phyloP scores from a whole-genome alignment of 2,113 vertebrate species.

The Ahaetulla prasina region DNA sequence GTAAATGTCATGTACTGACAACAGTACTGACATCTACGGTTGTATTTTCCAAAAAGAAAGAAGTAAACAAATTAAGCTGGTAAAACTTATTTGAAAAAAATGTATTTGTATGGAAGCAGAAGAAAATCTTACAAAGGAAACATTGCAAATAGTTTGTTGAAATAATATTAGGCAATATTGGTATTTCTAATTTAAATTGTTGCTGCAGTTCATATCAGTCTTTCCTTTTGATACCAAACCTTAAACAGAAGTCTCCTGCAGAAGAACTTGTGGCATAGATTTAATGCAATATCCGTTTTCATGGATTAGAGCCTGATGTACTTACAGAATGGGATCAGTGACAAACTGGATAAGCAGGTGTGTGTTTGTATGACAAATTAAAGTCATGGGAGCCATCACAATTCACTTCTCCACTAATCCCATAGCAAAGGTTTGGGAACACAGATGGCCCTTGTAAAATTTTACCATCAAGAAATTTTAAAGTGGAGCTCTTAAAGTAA shows the following conservation, averaged over 20 bases:
- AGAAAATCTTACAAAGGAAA: background rate
- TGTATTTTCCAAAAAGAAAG: background rate
- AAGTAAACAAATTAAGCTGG: background rate
- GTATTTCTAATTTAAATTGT: background rate
- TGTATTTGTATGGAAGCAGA: background rate
- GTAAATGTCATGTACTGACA: background rate
- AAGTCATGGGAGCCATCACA: conserved; percentile 28
- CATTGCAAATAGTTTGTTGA: background rate
- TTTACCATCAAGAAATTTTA: background rate
- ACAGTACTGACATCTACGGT: too few relatives aligned
- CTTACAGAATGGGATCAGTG: conserved; percentile 35
- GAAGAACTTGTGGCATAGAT: background rate
- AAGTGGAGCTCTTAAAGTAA: conserved; percentile 14
- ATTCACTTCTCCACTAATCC: conserved; percentile 16
- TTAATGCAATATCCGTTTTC: background rate
- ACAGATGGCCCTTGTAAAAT: conserved; percentile 26
- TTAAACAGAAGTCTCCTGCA: background rate
- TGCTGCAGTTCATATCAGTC: background rate
- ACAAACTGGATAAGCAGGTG: conserved; percentile 53
- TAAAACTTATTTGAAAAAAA: background rate
- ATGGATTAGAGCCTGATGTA: background rate
- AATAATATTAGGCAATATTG: background rate
- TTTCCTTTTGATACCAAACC: background rate
- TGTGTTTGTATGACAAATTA: conserved; percentile 41
- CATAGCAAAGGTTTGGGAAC: background rate